phyloP scores from a whole-genome alignment of 2,797 vertebrate genomes.

The Carapus acus region DNA sequence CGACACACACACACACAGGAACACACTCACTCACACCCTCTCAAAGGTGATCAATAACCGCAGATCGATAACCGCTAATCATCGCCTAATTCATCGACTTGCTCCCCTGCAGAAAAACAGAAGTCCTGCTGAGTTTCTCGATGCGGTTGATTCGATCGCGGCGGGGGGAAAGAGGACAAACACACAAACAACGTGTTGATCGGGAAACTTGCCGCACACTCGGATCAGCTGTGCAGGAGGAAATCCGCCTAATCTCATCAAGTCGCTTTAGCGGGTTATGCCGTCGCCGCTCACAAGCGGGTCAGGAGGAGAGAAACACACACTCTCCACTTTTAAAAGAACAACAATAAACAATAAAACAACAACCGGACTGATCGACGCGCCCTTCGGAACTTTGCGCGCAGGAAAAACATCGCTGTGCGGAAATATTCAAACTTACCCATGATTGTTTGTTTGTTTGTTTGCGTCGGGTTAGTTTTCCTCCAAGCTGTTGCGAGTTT shows the following conservation, averaged over 20 bases:
- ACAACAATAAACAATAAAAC: too few species aligned
- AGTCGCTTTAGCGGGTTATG: slow-evolving; percentile 43
- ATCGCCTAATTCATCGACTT: too few species aligned
- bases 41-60: slow-evolving; percentile 7
- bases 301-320: too few species aligned
- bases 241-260: slow-evolving; percentile 73
- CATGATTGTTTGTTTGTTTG: too few species aligned
- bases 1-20: too few species aligned
- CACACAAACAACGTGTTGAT: slow-evolving; percentile 27
- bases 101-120: not conserved
- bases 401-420: too few species aligned
- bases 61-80: not conserved
- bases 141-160: not conserved
- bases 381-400: too few species aligned
- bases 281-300: slow-evolving; percentile 42
- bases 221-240: slow-evolving; percentile 23
- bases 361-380: too few species aligned
- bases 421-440: slow-evolving; percentile 48
- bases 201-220: slow-evolving; percentile 44
- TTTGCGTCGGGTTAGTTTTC: slow-evolving; percentile 37
- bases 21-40: too few species aligned
- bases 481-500: slow-evolving; percentile 45
- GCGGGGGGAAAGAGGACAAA: slow-evolving; percentile 4
- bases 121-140: too few species aligned
- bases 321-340: too few species aligned